Conservation (phyloP, 2,797 vertebrate genomes). For the Epinephelus coioides region DNA sequence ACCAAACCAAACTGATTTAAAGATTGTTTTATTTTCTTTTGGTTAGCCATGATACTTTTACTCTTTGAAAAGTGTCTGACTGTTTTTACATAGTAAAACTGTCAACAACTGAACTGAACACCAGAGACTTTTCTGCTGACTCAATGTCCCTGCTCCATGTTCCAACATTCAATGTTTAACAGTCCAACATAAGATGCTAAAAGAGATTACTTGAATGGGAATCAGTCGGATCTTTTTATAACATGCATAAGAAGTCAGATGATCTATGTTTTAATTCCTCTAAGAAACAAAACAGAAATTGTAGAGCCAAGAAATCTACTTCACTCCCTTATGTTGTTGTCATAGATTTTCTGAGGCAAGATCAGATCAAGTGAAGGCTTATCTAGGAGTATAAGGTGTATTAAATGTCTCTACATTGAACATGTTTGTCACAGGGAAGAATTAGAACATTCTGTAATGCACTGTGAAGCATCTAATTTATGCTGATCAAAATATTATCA, state of each 20-base stretch:
- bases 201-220: conserved; percentile 3
- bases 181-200: conserved; percentile 1
- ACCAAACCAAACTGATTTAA: not conserved
- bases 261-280: conserved; percentile 26
- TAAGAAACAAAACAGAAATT: not conserved
- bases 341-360: conserved; percentile 10
- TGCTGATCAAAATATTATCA: conserved; percentile 59
- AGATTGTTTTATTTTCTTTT: not conserved
- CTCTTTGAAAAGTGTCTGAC: not conserved
- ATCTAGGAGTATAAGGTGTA: conserved; percentile 23
- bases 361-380: conserved; percentile 24
- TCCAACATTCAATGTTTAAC: conserved; percentile 8
- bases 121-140: conserved; percentile 4
- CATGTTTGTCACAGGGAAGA: conserved; percentile 24
- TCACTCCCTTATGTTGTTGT: conserved; percentile 11
- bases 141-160: not conserved
- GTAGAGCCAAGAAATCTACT: conserved; percentile 27
- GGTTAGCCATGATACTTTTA: not conserved
- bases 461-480: conserved; percentile 54
- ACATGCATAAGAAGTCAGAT: conserved; percentile 9
- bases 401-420: conserved; percentile 10
- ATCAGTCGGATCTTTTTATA: conserved; percentile 4
- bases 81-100: not conserved
- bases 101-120: conserved; percentile 6
- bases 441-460: conserved; percentile 30